A percentile compares a stretch with the other conserved stretches of the same genome.
Conservation (phyloP, 2,113 vertebrate species). For the Macroglossus sobrinus region DNA sequence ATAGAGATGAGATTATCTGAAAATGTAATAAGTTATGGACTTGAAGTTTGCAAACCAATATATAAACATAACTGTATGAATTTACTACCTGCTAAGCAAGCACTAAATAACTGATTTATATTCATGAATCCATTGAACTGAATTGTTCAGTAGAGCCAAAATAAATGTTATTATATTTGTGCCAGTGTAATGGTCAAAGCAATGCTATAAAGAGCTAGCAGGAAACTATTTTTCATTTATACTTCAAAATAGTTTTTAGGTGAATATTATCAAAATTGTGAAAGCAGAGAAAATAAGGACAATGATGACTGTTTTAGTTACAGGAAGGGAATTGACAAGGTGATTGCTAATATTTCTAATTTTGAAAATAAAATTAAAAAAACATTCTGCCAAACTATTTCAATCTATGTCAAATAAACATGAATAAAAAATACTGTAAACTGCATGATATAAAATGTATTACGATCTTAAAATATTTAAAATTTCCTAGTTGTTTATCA, state of each 20-base stretch:
- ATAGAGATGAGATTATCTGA: neutral
- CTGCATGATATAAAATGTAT: neutral
- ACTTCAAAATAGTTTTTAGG: neutral
- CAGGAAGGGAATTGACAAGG: neutral
- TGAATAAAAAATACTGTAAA: neutral
- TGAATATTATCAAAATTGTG: neutral
- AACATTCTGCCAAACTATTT: neutral
- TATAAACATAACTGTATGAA: conserved; percentile 15
- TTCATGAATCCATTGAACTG: conserved; percentile 41
- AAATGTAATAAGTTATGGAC: neutral
- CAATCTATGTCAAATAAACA: neutral
- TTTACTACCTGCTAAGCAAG: conserved; percentile 23
- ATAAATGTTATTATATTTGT: conserved; percentile 31
- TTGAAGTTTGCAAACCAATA: conserved; percentile 22
- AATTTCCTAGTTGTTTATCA: neutral
- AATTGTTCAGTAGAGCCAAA: conserved; percentile 30
- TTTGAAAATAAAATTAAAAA: neutral
- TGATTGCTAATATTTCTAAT: neutral
- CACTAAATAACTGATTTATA: conserved; percentile 53
- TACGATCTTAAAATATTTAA: neutral
- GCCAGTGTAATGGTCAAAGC: neutral
- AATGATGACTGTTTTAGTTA: neutral
- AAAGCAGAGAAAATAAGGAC: neutral
- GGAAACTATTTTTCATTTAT: neutral
- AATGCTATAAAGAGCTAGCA: neutral